Base-by-base conservation (phyloP, 1,140 invertebrate species). In the Phortica variegata region DNA sequence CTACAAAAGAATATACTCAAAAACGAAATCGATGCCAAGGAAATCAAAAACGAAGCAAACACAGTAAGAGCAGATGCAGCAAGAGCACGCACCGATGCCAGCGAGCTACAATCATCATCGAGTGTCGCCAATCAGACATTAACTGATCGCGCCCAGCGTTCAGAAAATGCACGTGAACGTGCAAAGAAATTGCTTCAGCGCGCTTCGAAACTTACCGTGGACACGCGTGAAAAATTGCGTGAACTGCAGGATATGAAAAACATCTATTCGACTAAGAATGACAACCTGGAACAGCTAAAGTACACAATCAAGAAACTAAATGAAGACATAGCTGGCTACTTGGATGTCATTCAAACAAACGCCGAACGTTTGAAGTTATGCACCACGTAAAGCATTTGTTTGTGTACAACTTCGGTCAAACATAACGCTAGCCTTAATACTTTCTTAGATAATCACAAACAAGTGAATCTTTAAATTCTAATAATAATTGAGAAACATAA, bases 1-100 rank as follows among this genome's bases (percentile, higher is more conserved):
- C 78, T 95, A 8, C 85, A 90, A 59, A 87, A 85, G 41, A 84
- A 87, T 60, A 88, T 87, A 39, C 79, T 87, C 2, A 86, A 85
- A 65, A 93, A 93, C 71, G 84, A 89, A 55, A 76, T 78, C 32
- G 81, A 80, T 54, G 81, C 80, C 20, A 78, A 80, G 36, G 78
- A 82, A 69, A 81, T 83, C 2, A 81, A 81, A 60, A 73, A 77
- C 57, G 80, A 83, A 65, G 80, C 81, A 5, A 77, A 77, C 43
- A 76, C 79, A 47, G 79, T 80, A 4, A 79, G 75, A 34, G 70
- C 79, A 47, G 79, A 80, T 3, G 78, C 79, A 4, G 76, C 77
- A 52, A 77, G 53, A 5, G 66, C 71, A 3, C 63, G 61, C 0
- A 61, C 59, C 6, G 56, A 63, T 26, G 74, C 73, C 17, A 68